These are phyloP conservation scores for Suricata suricatta DNA, from an alignment of 2,113 vertebrate genomes.

Conservation along the genomic window DNA sequence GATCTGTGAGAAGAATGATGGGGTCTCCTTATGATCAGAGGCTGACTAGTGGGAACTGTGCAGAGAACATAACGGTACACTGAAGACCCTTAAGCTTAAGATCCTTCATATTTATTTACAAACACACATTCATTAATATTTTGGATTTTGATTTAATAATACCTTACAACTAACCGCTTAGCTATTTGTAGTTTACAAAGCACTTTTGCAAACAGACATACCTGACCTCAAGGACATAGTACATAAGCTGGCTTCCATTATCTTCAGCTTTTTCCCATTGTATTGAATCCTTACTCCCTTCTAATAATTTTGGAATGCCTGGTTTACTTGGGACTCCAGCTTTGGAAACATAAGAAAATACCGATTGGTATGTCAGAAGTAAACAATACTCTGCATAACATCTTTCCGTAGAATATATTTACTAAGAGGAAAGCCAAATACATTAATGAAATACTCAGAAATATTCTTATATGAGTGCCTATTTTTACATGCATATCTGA, in stretches of 20 bases:
- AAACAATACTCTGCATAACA: background rate
- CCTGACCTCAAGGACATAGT: conserved; percentile 85
- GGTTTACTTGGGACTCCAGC: conserved; percentile 86
- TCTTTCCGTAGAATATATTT: background rate
- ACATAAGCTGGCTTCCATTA: conserved; percentile 82
- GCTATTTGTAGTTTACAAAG: conserved; percentile 10
- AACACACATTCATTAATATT: background rate
- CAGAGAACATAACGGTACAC: background rate
- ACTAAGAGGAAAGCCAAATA: background rate
- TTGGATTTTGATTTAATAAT: background rate
- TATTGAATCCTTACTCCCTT: conserved; percentile 79
- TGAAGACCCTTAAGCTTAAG: background rate
- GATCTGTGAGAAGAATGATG: conserved; percentile 3
- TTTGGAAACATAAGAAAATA: conserved; percentile 68
- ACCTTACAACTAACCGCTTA: background rate
- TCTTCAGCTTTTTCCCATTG: conserved; percentile 85
- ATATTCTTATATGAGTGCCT: background rate
- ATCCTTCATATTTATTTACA: background rate
- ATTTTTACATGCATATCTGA: conserved; percentile 5
- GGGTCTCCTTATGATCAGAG: background rate
- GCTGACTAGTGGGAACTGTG: background rate
- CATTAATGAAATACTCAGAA: conserved; percentile 22
- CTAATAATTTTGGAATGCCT: conserved; percentile 80
- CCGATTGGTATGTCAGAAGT: background rate
- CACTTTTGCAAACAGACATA: conserved; percentile 55